These are phyloP conservation scores for Todus mexicanus DNA, from an alignment of 2,797 vertebrate species.

Conservation along the genomic window DNA sequence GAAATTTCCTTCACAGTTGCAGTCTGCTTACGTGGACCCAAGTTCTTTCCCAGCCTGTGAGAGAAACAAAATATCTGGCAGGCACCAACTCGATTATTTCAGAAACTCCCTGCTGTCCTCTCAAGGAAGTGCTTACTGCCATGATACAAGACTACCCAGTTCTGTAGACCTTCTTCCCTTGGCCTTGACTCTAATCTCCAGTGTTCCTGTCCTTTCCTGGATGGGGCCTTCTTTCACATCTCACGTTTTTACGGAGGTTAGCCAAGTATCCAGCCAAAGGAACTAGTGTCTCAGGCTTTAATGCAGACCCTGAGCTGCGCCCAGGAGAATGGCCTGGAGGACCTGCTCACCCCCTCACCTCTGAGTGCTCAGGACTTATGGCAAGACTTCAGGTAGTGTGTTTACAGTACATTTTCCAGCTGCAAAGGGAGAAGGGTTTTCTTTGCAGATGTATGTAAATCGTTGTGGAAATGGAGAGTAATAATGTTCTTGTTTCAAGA, in stretches of 20 bases:
- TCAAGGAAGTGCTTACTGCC: not conserved
- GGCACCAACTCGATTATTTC: not conserved
- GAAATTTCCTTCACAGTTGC: not conserved
- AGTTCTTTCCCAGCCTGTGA: not conserved
- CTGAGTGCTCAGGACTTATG: rapidly evolving
- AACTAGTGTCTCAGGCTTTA: rapidly evolving
- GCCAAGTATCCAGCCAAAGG: not conserved
- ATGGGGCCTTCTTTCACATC: not conserved
- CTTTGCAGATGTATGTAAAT: conserved; percentile 1
- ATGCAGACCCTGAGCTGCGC: not conserved
- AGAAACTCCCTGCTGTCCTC: not conserved
- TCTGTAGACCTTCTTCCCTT: not conserved
- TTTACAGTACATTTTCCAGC: not conserved
- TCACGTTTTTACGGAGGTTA: not conserved
- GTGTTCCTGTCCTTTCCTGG: not conserved
- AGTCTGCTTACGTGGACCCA: not conserved
- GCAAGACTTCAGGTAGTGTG: not conserved
- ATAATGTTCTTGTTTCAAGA: not conserved
- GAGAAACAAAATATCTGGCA: not conserved
- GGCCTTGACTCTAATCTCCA: not conserved
- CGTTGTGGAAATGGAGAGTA: conserved; percentile 17
- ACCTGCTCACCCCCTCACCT: not conserved
- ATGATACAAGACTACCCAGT: not conserved
- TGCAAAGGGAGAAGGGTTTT: not conserved
- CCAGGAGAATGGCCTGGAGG: not conserved